Percentiles rank a stretch among this genome's conserved stretches.
These are phyloP conservation scores for Aphelenchoides fujianensis DNA, from an alignment of 1,140 invertebrate species.

Conservation along the genomic window DNA sequence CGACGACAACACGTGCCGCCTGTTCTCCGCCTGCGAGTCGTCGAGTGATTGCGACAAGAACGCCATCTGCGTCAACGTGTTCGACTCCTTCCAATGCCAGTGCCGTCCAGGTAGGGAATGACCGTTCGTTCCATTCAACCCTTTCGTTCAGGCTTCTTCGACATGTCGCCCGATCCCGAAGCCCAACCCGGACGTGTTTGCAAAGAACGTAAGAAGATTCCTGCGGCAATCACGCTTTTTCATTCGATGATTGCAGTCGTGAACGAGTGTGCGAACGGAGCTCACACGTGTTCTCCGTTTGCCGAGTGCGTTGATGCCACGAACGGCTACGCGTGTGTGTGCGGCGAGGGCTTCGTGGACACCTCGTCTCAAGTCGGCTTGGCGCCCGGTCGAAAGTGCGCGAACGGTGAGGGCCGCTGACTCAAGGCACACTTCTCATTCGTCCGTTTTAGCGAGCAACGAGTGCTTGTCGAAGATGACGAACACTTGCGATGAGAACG, in stretches of 20 bases:
- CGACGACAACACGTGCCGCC: conserved; percentile 53
- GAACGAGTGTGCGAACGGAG: conserved; percentile 58
- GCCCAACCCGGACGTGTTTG: conserved; percentile 52
- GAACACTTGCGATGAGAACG: conserved; percentile 63
- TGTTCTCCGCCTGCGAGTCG: conserved; percentile 50
- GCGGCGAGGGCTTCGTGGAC: conserved; percentile 62
- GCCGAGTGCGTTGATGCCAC: conserved; percentile 63
- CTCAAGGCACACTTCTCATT: not conserved
- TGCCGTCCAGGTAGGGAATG: conserved; percentile 55
- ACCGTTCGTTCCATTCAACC: no score
- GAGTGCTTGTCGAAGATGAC: conserved; percentile 51
- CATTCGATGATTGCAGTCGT: conserved; percentile 52
- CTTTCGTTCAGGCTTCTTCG: conserved; percentile 39
- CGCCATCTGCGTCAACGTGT: conserved; percentile 56
- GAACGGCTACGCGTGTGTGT: conserved; percentile 62
- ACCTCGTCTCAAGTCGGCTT: conserved; percentile 57
- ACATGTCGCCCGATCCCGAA: conserved; percentile 57
- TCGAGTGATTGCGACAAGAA: conserved; percentile 57
- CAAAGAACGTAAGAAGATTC: conserved; percentile 55
- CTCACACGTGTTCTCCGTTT: conserved; percentile 58
- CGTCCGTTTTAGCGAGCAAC: conserved; percentile 55
- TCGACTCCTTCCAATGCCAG: conserved; percentile 59
- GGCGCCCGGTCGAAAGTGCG: conserved; percentile 56
- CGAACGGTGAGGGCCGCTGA: conserved; percentile 52
- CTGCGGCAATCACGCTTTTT: not conserved